Percentiles rank a stretch among this genome's conserved stretches.
Evolutionary conservation across 2,113 vertebrate genomes (phyloP).

Genomic region (Dasyprocta punctata): DNA sequence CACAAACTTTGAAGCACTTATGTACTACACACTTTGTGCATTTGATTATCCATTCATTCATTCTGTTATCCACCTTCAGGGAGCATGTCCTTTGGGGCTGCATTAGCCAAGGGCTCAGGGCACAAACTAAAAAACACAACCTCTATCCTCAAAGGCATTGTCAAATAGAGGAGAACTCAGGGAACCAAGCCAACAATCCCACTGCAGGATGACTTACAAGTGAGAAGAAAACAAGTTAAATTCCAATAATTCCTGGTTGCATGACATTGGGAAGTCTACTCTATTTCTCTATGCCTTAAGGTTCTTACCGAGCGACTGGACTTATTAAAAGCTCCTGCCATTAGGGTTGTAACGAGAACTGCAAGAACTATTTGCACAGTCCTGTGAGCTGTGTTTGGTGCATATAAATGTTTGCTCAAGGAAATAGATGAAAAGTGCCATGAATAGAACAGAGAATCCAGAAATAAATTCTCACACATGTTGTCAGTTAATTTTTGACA

Average conservation of each 20-base stretch:
- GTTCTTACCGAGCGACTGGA: background rate
- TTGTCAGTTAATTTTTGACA: background rate
- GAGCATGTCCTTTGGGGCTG: background rate
- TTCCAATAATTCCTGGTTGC: background rate
- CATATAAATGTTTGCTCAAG: background rate
- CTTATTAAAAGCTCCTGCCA: background rate
- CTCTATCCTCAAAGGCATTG: background rate
- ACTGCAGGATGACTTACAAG: too few species aligned
- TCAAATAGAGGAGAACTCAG: background rate
- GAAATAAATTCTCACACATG: background rate
- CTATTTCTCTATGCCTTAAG: background rate
- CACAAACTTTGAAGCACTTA: too few species aligned
- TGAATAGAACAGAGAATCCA: background rate
- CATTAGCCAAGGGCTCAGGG: background rate
- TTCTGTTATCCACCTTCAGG: background rate
- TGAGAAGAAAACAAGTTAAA: background rate
- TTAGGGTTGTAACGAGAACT: background rate
- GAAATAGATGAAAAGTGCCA: background rate
- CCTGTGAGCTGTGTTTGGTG: background rate
- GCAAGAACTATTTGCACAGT: background rate
- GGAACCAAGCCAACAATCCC: background rate
- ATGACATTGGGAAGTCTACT: too few species aligned
- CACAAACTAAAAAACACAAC: background rate
- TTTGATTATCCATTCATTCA: background rate
- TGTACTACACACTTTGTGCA: background rate